These are phyloP conservation scores for Scolopax rusticola DNA, from an alignment of 2,797 vertebrate species.

Conservation along the genomic window DNA sequence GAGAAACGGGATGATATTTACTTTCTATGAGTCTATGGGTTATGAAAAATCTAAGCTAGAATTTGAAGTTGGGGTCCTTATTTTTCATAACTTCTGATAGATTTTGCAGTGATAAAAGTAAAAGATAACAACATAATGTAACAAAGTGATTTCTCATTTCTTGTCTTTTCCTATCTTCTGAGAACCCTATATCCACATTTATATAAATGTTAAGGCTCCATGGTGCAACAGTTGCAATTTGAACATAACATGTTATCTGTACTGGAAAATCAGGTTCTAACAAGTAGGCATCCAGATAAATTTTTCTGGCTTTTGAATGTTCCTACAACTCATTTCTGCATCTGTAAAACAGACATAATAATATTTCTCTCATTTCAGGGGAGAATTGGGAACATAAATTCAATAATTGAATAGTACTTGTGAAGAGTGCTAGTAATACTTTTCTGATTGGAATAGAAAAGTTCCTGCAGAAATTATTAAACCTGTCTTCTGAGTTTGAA, in stretches of 20 bases:
- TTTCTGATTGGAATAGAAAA: background rate
- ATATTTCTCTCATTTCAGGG: background rate
- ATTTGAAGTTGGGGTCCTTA: background rate
- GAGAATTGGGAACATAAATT: background rate
- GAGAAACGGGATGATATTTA: background rate
- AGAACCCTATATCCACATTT: background rate
- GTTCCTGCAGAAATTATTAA: background rate
- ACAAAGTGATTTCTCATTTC: background rate
- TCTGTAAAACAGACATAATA: background rate
- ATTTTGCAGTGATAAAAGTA: background rate
- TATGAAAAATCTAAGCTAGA: background rate
- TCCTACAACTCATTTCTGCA: background rate
- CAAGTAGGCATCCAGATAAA: background rate
- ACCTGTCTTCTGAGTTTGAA: background rate
- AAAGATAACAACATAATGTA: background rate
- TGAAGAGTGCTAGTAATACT: background rate
- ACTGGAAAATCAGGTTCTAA: background rate
- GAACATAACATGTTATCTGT: background rate
- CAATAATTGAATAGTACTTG: background rate
- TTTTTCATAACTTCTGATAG: background rate
- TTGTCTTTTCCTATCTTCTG: background rate
- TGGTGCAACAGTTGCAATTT: background rate
- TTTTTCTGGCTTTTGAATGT: background rate
- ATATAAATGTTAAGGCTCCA: background rate
- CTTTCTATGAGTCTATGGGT: background rate